Evolutionary conservation across 2,797 vertebrate genomes (phyloP), one percentile per base, ranked within the genome.

Genomic region (Sparus aurata): DNA sequence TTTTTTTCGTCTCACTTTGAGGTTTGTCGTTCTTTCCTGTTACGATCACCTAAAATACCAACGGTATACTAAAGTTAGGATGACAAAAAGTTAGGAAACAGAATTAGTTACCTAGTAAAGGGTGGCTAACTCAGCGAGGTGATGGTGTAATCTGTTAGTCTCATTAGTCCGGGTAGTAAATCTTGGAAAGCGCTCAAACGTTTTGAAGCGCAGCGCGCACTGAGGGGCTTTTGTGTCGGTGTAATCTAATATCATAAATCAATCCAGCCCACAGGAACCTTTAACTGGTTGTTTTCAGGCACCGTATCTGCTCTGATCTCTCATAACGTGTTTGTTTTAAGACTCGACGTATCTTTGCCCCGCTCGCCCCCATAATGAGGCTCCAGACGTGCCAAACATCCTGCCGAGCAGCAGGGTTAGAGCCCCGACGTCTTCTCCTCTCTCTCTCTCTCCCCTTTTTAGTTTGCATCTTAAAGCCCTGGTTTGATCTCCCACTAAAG

Each of bases 401-500:
- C 91, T 88, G 87, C 74, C 81, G 73, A 65, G 64, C 80, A 77
- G 70, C 83, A 53, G 77, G 82, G 85, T 53, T 41, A 82, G 78
- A 89, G 83, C 71, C 79, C 79, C 79, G 77, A 66, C 77, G 64
- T 88, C 77, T 47, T 70, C 76, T 69, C 34, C 63, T 85, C 34
- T n/a, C n/a, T n/a, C n/a, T n/a, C n/a, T n/a, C n/a, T 34, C 30
- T 11, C 9, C 10, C 10, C 61, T 80, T 74, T 82, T 79, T 55
- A 81, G 49, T 83, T 89, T 83, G 76, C 84, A 82, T 85, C 83
- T 85, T 79, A 82, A 85, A 80, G 68, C 76, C 20, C 46, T 6
- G 45, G 79, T 86, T 86, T 91, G 88, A 91, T 91, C 87, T 92
- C 77, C 73, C 78, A 71, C 87, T 87, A 81, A 87, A 94, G 91